These are phyloP conservation scores for Ctenopoma multispine DNA, from an alignment of 2,797 vertebrate species.

Conservation along the genomic window DNA sequence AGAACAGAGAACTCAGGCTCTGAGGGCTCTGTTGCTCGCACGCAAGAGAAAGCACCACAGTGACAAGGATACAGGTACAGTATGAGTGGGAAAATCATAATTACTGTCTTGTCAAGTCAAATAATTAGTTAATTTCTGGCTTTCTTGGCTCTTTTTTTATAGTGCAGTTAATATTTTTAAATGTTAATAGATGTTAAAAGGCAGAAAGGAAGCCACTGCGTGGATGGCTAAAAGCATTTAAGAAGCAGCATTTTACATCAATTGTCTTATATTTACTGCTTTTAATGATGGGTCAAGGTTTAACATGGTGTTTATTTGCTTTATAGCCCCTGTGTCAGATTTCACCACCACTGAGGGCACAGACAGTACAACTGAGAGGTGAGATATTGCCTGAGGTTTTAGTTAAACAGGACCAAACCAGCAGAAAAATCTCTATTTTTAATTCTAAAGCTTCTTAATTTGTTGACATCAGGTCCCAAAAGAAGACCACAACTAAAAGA, in stretches of 20 bases:
- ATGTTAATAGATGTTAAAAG: not conserved
- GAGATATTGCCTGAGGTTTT: not conserved
- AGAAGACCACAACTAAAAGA: constrained; percentile 80
- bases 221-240: not conserved
- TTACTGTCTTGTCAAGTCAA: constrained; percentile 2
- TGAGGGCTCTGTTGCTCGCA: constrained; percentile 79
- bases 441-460: constrained; percentile 4
- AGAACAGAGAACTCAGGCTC: constrained; percentile 80
- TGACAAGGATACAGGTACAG: constrained; percentile 57
- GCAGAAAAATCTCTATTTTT: constrained; percentile 16
- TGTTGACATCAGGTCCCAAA: constrained; percentile 60
- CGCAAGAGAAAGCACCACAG: constrained; percentile 79
- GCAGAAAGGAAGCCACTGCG: not conserved
- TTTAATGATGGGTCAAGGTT: not conserved
- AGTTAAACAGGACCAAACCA: constrained; percentile 20
- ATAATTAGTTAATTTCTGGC: constrained; percentile 36
- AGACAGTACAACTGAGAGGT: constrained; percentile 66
- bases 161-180: not conserved
- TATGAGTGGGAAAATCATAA: constrained; percentile 38
- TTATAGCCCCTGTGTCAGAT: constrained; percentile 54
- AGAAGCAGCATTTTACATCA: not conserved
- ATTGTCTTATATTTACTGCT: not conserved
- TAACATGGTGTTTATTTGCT: constrained; percentile 1
- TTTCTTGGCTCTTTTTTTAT: not conserved
- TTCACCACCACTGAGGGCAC: constrained; percentile 19